Conservation (phyloP, 2,888 invertebrate genomes). For the Crocallis elinguaria region DNA sequence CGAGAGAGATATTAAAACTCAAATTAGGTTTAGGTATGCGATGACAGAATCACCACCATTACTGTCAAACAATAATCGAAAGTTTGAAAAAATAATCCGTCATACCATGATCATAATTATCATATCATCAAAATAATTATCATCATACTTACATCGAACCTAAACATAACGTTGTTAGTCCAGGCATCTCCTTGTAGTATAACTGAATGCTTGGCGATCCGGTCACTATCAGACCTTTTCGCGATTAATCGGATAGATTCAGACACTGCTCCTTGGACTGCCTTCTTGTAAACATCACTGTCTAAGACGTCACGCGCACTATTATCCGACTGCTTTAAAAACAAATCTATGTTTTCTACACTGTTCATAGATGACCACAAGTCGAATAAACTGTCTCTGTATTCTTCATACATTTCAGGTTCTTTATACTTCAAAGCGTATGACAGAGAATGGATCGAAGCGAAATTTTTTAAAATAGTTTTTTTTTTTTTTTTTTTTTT, state of each 20-base stretch:
- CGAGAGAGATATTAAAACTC: too few relatives aligned
- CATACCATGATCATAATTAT: too few relatives aligned
- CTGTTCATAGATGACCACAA: constrained; percentile 19
- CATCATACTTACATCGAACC: constrained; percentile 36
- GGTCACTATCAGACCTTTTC: constrained; percentile 34
- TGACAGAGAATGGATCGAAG: constrained; percentile 48
- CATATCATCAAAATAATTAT: too few relatives aligned
- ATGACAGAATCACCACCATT: too few relatives aligned
- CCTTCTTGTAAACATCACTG: constrained; percentile 29
- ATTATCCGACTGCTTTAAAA: constrained; percentile 21
- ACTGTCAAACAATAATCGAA: too few relatives aligned
- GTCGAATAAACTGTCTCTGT: constrained; percentile 31
- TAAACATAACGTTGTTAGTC: constrained; percentile 57
- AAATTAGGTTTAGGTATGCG: too few relatives aligned
- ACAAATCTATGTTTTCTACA: not conserved
- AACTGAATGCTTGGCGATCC: constrained; percentile 39
- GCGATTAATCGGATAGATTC: not conserved
- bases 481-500: too few relatives aligned
- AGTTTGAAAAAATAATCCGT: too few relatives aligned
- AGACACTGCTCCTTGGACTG: constrained; percentile 19
- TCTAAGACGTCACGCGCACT: constrained; percentile 19
- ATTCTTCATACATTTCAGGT: constrained; percentile 34
- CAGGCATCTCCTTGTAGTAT: constrained; percentile 55
- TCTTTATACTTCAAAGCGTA: constrained; percentile 48
- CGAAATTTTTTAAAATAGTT: constrained; percentile 46